Conservation (phyloP, 2,797 vertebrate genomes). For the Tadarida brasiliensis region DNA sequence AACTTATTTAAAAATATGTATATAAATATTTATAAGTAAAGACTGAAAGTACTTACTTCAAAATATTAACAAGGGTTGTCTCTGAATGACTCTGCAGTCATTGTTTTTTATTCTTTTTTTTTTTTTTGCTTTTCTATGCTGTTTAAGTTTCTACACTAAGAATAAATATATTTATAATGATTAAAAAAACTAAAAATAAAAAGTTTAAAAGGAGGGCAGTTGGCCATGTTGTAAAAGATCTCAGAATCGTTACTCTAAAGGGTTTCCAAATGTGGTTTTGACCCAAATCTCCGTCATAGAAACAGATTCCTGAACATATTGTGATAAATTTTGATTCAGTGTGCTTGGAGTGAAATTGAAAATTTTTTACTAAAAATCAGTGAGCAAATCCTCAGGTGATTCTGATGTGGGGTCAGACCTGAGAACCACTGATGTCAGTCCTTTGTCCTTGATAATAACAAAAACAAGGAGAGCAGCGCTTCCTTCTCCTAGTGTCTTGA, state of each 20-base stretch:
- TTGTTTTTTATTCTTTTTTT: background rate
- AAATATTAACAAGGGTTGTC: background rate
- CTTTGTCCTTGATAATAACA: background rate
- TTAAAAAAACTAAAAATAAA: background rate
- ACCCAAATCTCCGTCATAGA: background rate
- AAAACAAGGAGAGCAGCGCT: background rate
- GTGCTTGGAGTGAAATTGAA: background rate
- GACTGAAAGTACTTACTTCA: constrained; percentile 16
- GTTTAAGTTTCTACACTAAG: background rate
- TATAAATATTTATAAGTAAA: constrained; percentile 22
- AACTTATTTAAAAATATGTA: background rate
- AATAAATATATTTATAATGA: background rate
- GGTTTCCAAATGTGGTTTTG: background rate
- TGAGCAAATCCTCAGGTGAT: background rate
- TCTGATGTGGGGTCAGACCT: background rate
- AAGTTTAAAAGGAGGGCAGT: background rate
- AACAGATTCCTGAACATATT: background rate
- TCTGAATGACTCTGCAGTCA: background rate
- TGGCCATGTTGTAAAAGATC: background rate
- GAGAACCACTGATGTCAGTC: background rate
- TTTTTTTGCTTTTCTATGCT: background rate
- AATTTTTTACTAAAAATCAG: background rate
- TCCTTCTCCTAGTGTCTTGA: background rate
- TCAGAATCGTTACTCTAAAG: background rate
- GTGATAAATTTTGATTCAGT: background rate